These are phyloP conservation scores for Trematomus loennbergii DNA, from an alignment of 2,113 vertebrate genomes.

Conservation along the genomic window DNA sequence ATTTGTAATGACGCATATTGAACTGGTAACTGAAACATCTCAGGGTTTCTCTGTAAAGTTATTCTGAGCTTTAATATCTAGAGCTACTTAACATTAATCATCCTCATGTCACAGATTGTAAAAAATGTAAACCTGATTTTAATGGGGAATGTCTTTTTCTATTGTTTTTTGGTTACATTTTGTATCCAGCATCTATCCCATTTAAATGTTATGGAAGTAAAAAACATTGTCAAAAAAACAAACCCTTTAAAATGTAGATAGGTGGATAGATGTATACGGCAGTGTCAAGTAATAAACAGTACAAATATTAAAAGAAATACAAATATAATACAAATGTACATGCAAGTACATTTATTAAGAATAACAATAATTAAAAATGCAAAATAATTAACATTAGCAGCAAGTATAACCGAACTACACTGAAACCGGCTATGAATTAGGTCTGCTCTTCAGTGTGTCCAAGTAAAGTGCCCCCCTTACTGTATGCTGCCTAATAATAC, in stretches of 20 bases:
- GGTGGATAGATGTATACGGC: too few species aligned
- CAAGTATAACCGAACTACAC: background rate
- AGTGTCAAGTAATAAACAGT: too few species aligned
- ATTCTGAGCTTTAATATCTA: background rate
- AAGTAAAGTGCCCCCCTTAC: background rate
- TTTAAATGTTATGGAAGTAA: too few species aligned
- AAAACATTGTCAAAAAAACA: background rate
- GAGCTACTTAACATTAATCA: background rate
- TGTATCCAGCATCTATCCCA: background rate
- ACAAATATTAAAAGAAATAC: too few species aligned
- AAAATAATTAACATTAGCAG: too few species aligned
- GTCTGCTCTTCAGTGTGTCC: background rate
- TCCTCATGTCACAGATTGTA: background rate
- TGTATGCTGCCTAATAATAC: too few species aligned
- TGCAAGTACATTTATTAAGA: too few species aligned
- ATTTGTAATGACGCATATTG: background rate
- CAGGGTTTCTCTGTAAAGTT: background rate
- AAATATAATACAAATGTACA: too few species aligned
- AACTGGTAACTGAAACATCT: slow-evolving; percentile 2
- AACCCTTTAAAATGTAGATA: background rate
- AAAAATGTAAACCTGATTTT: background rate
- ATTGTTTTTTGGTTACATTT: background rate
- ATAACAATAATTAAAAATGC: too few species aligned
- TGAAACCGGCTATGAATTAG: background rate
- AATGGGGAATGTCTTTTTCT: background rate